A percentile compares a stretch with the other conserved stretches of the same genome.
These are phyloP conservation scores for Dipodomys ordii DNA, from an alignment of 2,113 vertebrate genomes.

Conservation along the genomic window DNA sequence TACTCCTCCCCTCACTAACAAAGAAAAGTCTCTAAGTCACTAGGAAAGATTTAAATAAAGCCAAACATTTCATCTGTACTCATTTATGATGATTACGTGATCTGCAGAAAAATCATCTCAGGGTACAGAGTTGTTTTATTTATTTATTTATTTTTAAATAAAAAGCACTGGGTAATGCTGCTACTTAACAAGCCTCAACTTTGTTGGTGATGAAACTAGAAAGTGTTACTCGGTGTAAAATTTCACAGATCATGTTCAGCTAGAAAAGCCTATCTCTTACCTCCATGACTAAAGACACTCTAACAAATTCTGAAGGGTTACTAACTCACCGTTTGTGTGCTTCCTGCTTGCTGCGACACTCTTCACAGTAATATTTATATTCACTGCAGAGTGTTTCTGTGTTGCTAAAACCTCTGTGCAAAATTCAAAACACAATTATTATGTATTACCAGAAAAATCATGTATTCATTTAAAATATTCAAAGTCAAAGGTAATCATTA, in stretches of 20 bases:
- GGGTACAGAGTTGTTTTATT: background rate
- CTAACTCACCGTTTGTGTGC: slow-evolving; percentile 90
- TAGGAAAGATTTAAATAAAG: background rate
- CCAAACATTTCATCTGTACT: background rate
- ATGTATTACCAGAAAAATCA: slow-evolving; percentile 9
- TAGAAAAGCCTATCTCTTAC: background rate
- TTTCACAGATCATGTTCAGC: background rate
- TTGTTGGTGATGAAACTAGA: background rate
- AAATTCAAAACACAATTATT: slow-evolving; percentile 39
- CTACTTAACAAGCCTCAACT: background rate
- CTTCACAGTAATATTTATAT: slow-evolving; percentile 93
- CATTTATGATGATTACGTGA: background rate
- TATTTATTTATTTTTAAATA: too few species aligned
- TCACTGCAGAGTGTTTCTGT: slow-evolving; percentile 93
- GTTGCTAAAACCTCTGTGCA: slow-evolving; percentile 91
- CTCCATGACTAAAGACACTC: background rate
- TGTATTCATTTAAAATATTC: slow-evolving; percentile 1
- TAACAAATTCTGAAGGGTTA: background rate
- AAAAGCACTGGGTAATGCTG: background rate
- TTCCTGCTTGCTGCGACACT: slow-evolving; percentile 93
- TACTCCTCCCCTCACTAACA: background rate
- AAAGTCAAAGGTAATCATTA: slow-evolving; percentile 3
- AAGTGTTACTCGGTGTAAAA: background rate
- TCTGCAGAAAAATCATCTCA: background rate
- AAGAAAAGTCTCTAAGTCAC: background rate